Percentiles rank a stretch among this genome's conserved stretches.
Evolutionary conservation across 1,140 invertebrate genomes (phyloP).

Genomic region (Aplysia californica): DNA sequence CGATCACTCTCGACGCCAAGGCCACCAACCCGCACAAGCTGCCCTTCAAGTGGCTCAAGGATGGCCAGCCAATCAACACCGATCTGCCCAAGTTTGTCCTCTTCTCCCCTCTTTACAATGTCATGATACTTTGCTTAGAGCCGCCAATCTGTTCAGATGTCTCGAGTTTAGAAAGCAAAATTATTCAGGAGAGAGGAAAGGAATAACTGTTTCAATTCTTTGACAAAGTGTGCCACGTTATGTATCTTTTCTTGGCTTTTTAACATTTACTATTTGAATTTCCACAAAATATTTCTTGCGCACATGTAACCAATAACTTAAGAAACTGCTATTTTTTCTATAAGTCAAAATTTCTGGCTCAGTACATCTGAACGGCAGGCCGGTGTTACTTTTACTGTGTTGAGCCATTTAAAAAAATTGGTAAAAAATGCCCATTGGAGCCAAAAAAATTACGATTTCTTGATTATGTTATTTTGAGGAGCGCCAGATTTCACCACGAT

Average conservation of each 20-base stretch:
- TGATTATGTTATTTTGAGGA: no score
- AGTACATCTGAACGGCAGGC: background rate
- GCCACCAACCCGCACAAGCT: constrained; percentile 92
- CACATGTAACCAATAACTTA: no score
- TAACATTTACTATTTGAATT: background rate
- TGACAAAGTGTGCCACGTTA: background rate
- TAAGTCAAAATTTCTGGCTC: no score
- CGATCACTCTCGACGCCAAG: constrained; percentile 89
- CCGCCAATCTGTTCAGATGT: background rate
- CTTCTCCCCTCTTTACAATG: no score
- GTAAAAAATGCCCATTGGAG: no score
- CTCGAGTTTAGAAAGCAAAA: no score
- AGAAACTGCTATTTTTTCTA: no score
- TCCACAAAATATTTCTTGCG: background rate
- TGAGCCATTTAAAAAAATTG: no score
- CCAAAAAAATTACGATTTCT: no score
- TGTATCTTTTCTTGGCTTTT: background rate
- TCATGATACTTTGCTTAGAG: background rate
- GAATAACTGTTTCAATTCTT: no score
- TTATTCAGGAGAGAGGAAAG: no score
- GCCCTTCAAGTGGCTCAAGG: constrained; percentile 92
- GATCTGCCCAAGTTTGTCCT: constrained; percentile 11
- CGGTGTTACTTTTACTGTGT: background rate
- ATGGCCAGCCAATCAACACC: constrained; percentile 75
- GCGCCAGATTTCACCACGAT: no score